A percentile compares a stretch with the other conserved stretches of the same genome.
Conservation (phyloP, 2,888 invertebrate species). For the Hypsopygia costalis region DNA sequence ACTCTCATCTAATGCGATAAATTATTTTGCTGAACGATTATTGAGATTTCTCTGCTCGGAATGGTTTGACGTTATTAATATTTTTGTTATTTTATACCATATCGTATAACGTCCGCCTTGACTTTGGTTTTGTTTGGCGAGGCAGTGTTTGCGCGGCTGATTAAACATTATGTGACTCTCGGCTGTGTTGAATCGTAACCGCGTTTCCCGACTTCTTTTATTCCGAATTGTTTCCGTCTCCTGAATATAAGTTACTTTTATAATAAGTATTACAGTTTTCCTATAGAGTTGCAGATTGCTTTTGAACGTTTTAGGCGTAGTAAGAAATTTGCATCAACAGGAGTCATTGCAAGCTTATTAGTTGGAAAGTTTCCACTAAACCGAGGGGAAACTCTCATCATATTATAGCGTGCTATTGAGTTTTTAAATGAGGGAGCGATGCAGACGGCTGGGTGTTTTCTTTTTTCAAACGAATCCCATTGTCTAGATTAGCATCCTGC, state of each 20-base stretch:
- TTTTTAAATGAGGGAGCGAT: conserved; percentile 38
- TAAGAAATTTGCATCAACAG: background rate
- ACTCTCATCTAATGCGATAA: background rate
- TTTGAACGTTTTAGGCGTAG: conserved; percentile 10
- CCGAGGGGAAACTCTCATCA: conserved; percentile 25
- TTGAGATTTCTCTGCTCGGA: no score
- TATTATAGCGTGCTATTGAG: conserved; percentile 25
- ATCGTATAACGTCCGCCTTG: background rate
- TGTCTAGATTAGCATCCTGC: conserved; percentile 57
- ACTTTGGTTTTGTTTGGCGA: background rate
- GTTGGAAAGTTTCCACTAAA: conserved; percentile 24
- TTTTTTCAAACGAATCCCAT: conserved; percentile 45
- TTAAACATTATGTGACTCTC: conserved; percentile 3
- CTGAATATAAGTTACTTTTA: conserved; percentile 23
- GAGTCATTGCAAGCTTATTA: conserved; percentile 12
- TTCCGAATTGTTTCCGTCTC: conserved; percentile 14
- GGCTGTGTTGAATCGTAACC: background rate
- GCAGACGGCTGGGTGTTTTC: conserved; percentile 22
- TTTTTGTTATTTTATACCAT: background rate
- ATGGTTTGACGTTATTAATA: no score
- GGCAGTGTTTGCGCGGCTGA: background rate
- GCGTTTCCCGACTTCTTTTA: conserved; percentile 12
- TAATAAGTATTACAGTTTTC: conserved; percentile 18
- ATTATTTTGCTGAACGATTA: no score
- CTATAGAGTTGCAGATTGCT: conserved; percentile 25